These are phyloP conservation scores for Polymixis flavicincta DNA, from an alignment of 2,888 invertebrate genomes.

Conservation along the genomic window DNA sequence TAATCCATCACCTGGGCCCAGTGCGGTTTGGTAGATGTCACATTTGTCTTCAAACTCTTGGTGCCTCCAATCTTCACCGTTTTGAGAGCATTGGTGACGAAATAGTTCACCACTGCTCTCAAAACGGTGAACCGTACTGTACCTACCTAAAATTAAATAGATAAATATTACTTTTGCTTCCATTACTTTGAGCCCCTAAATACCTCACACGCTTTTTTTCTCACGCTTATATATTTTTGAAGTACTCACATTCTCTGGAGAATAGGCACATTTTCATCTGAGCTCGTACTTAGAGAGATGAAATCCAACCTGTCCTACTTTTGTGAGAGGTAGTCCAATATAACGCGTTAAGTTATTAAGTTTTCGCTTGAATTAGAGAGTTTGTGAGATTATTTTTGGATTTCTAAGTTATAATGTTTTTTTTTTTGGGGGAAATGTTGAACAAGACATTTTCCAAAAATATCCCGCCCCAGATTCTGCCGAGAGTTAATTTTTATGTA, in stretches of 20 bases:
- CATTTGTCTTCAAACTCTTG: no score
- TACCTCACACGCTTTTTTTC: neutral
- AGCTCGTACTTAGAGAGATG: slow-evolving; percentile 28
- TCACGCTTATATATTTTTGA: neutral
- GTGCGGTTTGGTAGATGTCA: no score
- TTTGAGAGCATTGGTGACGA: no score
- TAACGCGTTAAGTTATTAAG: slow-evolving; percentile 29
- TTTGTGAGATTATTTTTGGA: neutral
- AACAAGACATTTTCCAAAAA: neutral
- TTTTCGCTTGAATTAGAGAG: neutral
- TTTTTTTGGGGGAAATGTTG: neutral
- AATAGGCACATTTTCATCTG: slow-evolving; percentile 22
- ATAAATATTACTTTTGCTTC: neutral
- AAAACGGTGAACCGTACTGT: no score
- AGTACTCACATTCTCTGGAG: slow-evolving; percentile 7
- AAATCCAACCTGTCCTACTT: slow-evolving; percentile 24
- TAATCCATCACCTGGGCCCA: no score
- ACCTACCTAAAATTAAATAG: neutral
- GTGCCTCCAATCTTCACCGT: no score
- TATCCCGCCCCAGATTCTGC: neutral
- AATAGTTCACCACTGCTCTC: no score
- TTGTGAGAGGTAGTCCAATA: slow-evolving; percentile 10
- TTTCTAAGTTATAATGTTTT: neutral
- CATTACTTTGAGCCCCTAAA: neutral
- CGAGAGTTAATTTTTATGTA: neutral